Base-by-base conservation (phyloP, 1,140 invertebrate genomes). In the Leptoteleia sp. region DNA sequence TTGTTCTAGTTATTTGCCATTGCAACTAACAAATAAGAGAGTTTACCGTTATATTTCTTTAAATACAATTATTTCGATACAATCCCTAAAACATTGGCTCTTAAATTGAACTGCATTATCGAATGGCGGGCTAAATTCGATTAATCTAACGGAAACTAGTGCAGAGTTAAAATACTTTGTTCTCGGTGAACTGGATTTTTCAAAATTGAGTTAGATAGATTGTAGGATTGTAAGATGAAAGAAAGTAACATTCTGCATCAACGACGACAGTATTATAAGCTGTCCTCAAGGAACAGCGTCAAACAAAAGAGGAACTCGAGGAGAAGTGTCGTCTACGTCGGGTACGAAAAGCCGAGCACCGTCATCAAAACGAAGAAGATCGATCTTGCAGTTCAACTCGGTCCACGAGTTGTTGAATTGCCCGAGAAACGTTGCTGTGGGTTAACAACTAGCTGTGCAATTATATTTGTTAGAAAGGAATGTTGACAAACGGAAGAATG, bases 401-500 rank as follows among this genome's bases (percentile, higher is more conserved):
- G 54, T 61, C 31, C 47, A 38, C 19, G 59, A 72, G 67, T 54
- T 54, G 67, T 72, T 72, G 67, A 72, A 62, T 72, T 67, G 61
- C 62, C 40, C 12, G 61, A 37, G 40, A 72, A 78, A 67, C 47
- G 50, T 67, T 22, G 31, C 43, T 59, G 57, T 35, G 40, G 47
- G 67, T 78, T 72, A 67, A 67, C 67, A 72, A 78, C 76, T 61
- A 72, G 54, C 38, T 35, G 38, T 25, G 47, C 67, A 78, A 78
- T 72, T 77, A 77, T 71, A 71, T 77, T 67, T 72, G 67, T 71
- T 72, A 61, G 61, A 55, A 62, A 55, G 67, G 45, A 67, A 59
- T 25, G 47, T 27, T 48, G 27, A 3, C 8, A 16, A 11, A 62
- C 25, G 27, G 40, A 61, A 16, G 48, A 29, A 40, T 43, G 37